Base-by-base conservation (phyloP, 2,113 vertebrate species). In the Casuarius casuarius region DNA sequence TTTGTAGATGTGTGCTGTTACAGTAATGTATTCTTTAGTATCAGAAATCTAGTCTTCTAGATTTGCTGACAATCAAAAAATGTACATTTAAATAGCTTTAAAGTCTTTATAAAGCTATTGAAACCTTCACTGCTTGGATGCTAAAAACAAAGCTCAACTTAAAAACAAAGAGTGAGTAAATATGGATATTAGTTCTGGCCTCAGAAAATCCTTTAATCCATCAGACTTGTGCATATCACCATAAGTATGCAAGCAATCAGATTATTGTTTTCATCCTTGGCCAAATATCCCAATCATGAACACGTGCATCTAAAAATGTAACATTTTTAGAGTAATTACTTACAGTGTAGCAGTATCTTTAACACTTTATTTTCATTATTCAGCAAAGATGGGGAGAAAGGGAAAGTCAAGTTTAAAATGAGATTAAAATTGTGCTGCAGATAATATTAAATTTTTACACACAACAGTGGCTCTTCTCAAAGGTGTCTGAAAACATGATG, bases 151-250 rank as follows among this genome's bases (percentile, higher is more conserved):
- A 70, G 4, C 26, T 58, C 38, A 42, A 29, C 51, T 56, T 85
- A 84, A 65, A 87, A 73, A 49, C 33, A 92, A 75, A 28, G 5
- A 75, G 28, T 13, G 7, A 62, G 5, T 71, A 89, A 80, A 75
- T 73, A 89, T 20, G 9, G 42, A 12, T 91, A 68, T 79, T 52
- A 61, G 23, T 65, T 95, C 83, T 98, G 98, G 98, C 98, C 98
- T 98, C 98, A 98, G 98, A 97, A 98, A 98, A 98, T 98, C 98
- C 98, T 98, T 98, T 97, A 96, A 98, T 94, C 91, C 97, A 98
- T 98, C 98, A 98, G 74, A 96, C 68, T 80, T 94, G 23, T 92
- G 94, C 80, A 82, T 95, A 95, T 95, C 86, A 74, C 12, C 75
- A 16, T 70, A 91, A 58, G 35, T 67, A 95, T 91, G 28, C 38